Evolutionary conservation across 2,113 vertebrate genomes (phyloP).

Genomic region (Rhinogobius similis): DNA sequence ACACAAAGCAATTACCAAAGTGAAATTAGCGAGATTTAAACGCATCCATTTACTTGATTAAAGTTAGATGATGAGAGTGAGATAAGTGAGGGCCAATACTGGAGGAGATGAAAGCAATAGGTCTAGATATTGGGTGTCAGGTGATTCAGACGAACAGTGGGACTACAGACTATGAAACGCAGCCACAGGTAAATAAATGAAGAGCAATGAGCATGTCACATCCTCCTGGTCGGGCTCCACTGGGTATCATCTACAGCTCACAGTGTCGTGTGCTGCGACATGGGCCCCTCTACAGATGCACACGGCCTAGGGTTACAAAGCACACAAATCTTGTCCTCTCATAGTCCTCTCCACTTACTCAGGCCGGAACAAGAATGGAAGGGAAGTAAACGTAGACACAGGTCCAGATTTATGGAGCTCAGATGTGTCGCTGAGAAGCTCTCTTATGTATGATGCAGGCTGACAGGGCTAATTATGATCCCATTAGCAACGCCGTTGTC

Average conservation of each 20-base stretch:
- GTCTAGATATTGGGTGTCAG: constrained; percentile 75
- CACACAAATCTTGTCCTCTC: constrained; percentile 68
- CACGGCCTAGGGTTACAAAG: constrained; percentile 70
- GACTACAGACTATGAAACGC: constrained; percentile 45
- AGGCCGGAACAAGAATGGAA: constrained; percentile 62
- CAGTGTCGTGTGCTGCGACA: constrained; percentile 60
- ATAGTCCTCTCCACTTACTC: constrained; percentile 58
- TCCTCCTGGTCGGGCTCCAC: constrained; percentile 70
- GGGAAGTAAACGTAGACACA: constrained; percentile 54
- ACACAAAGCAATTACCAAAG: constrained; percentile 75
- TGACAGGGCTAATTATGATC: constrained; percentile 46
- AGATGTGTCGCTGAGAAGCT: constrained; percentile 38
- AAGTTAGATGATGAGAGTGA: constrained; percentile 79
- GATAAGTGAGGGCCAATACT: constrained; percentile 76
- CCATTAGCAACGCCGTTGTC: constrained; percentile 36
- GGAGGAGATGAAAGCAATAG: constrained; percentile 72
- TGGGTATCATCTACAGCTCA: constrained; percentile 78
- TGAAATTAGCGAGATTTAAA: constrained; percentile 82
- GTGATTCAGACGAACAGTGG: constrained; percentile 47
- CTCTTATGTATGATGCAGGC: constrained; percentile 51
- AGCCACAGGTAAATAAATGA: constrained; percentile 80
- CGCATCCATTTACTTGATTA: constrained; percentile 83
- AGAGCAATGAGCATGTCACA: constrained; percentile 71
- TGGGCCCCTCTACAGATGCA: constrained; percentile 54
- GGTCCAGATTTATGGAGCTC: constrained; percentile 55